These are phyloP conservation scores for Exephanes ischioxanthus DNA, from an alignment of 2,888 invertebrate genomes.

Conservation along the genomic window DNA sequence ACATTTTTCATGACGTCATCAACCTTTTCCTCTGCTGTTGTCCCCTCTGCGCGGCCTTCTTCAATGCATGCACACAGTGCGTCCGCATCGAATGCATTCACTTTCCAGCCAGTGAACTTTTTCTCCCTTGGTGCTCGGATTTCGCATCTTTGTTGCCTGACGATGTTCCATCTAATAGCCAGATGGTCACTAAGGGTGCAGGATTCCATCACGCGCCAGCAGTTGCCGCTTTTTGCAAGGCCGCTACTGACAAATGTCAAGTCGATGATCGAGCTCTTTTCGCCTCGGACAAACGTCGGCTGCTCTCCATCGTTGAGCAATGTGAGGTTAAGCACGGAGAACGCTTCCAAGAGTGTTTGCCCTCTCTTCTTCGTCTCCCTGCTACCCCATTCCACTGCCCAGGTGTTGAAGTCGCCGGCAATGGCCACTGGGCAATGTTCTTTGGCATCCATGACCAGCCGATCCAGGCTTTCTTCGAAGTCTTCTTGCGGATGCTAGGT, in stretches of 20 bases:
- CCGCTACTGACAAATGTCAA: slow-evolving; percentile 37
- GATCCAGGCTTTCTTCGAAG: slow-evolving; percentile 14
- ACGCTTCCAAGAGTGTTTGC: slow-evolving; percentile 41
- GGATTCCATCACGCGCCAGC: neutral
- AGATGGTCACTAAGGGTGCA: neutral
- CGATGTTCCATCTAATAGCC: neutral
- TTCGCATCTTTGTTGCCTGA: neutral
- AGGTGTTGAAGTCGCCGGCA: slow-evolving; percentile 67
- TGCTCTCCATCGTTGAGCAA: too few relatives aligned
- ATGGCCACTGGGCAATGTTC: slow-evolving; percentile 59
- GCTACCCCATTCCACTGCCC: slow-evolving; percentile 68
- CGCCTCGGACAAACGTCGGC: slow-evolving; percentile 14
- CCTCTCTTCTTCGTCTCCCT: slow-evolving; percentile 60
- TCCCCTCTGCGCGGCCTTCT: neutral
- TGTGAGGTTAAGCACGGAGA: too few relatives aligned
- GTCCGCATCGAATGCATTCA: too few relatives aligned
- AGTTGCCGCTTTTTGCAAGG: neutral
- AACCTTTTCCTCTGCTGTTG: too few relatives aligned
- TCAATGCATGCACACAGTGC: too few relatives aligned
- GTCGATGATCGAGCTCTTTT: slow-evolving; percentile 10
- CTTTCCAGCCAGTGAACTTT: too few relatives aligned
- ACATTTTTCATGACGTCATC: too few relatives aligned
- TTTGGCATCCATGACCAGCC: slow-evolving; percentile 53
- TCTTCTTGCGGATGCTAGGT: slow-evolving; percentile 48
- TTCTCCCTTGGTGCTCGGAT: neutral